phyloP scores from a whole-genome alignment of 2,113 vertebrate genomes.

The Scalopus aquaticus region DNA sequence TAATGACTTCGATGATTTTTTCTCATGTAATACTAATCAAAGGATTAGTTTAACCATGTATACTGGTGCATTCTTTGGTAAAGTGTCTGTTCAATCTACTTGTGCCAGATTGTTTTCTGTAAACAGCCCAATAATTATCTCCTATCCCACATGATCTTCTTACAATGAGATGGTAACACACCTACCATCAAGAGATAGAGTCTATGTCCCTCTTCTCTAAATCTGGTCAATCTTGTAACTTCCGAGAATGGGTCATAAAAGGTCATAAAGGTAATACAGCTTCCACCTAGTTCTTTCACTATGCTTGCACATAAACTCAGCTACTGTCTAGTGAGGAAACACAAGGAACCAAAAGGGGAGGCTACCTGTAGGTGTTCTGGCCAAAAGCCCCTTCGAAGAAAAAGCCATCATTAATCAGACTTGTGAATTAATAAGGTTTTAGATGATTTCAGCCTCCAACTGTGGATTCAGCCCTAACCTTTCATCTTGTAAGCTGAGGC shows the following conservation, averaged over 20 bases:
- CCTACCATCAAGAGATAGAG: not conserved
- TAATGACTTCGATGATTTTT: conserved; percentile 11
- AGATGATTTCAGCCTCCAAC: not conserved
- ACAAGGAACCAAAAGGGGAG: not conserved
- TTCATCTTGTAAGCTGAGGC: not conserved
- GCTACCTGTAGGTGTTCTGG: not conserved
- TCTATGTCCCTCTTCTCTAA: not conserved
- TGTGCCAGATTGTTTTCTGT: not conserved
- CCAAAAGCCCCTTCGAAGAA: not conserved
- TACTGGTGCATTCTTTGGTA: not conserved
- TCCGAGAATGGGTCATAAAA: not conserved
- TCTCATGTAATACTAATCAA: too few relatives aligned
- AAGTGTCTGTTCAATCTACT: not conserved
- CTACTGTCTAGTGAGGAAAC: not conserved
- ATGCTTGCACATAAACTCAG: not conserved
- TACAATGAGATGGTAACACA: not conserved
- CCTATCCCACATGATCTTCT: not conserved
- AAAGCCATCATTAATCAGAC: not conserved
- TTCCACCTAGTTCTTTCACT: not conserved
- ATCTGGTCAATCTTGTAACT: not conserved
- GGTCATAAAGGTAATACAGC: not conserved
- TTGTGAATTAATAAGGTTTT: conserved; percentile 18
- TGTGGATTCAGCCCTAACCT: not conserved
- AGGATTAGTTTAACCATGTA: too few relatives aligned
- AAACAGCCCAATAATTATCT: conserved; percentile 8